These are phyloP conservation scores for Drosophila teissieri DNA, from an alignment of 1,140 invertebrate genomes.

Conservation along the genomic window DNA sequence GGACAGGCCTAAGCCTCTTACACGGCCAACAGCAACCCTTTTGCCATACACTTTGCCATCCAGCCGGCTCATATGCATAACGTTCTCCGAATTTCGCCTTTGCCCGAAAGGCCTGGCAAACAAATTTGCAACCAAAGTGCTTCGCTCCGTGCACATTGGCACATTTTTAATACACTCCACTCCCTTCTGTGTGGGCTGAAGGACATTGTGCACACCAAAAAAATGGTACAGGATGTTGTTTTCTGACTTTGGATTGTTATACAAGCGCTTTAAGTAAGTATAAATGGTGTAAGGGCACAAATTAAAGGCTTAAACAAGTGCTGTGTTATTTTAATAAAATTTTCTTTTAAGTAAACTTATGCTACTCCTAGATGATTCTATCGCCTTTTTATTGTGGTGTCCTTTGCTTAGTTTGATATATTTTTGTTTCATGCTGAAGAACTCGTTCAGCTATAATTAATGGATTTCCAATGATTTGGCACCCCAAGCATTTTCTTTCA, in stretches of 20 bases:
- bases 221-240: not conserved
- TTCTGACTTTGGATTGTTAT: not conserved
- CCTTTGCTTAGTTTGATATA: too few relatives aligned
- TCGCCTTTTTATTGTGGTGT: too few relatives aligned
- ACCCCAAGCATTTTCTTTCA: constrained; percentile 1
- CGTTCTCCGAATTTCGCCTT: constrained; percentile 42
- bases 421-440: too few relatives aligned
- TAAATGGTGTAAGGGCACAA: too few relatives aligned
- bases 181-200: constrained; percentile 6
- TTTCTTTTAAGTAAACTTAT: too few relatives aligned
- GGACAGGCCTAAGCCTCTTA: constrained; percentile 35
- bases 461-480: not conserved
- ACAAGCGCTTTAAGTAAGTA: too few relatives aligned
- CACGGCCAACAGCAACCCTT: constrained; percentile 3
- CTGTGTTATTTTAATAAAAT: too few relatives aligned
- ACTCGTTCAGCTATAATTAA: not conserved
- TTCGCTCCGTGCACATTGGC: constrained; percentile 43
- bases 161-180: constrained; percentile 53
- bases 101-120: constrained; percentile 33
- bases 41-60: not conserved
- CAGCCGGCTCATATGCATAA: constrained; percentile 47
- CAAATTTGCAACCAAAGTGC: constrained; percentile 54
- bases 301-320: too few relatives aligned
- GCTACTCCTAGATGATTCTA: too few relatives aligned
- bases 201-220: not conserved